Percentiles rank a stretch among this genome's conserved stretches.
Evolutionary conservation across 2,113 vertebrate species (phyloP).

Genomic region (Eublepharis macularius): DNA sequence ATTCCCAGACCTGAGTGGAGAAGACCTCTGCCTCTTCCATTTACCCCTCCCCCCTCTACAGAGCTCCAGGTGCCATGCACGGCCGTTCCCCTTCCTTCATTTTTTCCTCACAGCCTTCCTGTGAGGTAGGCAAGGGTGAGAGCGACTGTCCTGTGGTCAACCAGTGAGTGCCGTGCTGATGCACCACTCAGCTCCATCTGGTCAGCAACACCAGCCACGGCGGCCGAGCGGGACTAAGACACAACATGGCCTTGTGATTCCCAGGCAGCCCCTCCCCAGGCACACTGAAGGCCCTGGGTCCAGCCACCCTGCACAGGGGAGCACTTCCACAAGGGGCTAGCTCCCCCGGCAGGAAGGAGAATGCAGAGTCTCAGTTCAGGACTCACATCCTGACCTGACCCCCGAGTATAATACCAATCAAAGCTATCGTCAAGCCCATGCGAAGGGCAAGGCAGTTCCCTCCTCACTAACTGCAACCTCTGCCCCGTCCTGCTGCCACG

Average conservation of each 20-base stretch:
- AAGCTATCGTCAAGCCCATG: neutral
- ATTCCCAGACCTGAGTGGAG: neutral
- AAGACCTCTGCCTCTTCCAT: too few relatives aligned
- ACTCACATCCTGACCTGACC: too few relatives aligned
- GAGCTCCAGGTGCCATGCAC: too few relatives aligned
- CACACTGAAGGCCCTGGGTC: constrained; percentile 13
- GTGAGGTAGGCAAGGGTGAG: neutral
- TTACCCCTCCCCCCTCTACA: too few relatives aligned
- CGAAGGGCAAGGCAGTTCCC: neutral
- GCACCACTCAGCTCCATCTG: neutral
- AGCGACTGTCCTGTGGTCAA: neutral
- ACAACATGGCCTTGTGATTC: constrained; percentile 36
- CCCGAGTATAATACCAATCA: too few relatives aligned
- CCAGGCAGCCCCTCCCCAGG: constrained; percentile 11
- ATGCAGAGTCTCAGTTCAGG: too few relatives aligned
- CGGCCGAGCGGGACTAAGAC: neutral
- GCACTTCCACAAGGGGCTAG: neutral
- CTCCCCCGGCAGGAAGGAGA: neutral
- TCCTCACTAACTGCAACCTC: too few relatives aligned
- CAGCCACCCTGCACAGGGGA: rapidly evolving
- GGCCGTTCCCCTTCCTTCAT: too few relatives aligned
- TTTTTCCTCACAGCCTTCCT: too few relatives aligned
- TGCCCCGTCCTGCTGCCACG: too few relatives aligned
- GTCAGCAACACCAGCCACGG: constrained; percentile 24
- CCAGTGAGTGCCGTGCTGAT: neutral